Conservation (phyloP, 2,113 vertebrate species). For the Seriola quinqueradiata region DNA sequence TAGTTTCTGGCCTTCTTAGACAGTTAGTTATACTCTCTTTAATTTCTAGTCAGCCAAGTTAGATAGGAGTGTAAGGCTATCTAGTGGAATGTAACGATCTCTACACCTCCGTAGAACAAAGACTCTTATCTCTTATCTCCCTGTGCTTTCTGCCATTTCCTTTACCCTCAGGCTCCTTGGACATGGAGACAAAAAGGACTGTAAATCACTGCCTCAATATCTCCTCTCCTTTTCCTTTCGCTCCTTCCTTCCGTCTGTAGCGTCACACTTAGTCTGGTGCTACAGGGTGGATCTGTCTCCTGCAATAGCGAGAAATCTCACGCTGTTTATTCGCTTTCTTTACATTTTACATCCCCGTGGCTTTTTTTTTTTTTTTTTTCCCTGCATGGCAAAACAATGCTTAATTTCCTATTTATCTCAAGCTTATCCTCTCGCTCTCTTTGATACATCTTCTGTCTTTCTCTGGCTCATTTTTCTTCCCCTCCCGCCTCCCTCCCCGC, state of each 20-base stretch:
- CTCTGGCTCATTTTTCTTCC: constrained; percentile 45
- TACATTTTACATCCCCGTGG: constrained; percentile 46
- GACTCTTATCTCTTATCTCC: constrained; percentile 81
- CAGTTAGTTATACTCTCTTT: constrained; percentile 43
- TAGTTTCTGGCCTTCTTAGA: constrained; percentile 47
- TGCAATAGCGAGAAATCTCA: constrained; percentile 75
- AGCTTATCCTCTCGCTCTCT: constrained; percentile 48
- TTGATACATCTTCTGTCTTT: constrained; percentile 54
- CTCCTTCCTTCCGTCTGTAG: constrained; percentile 64
- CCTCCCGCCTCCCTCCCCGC: background rate
- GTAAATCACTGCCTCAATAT: constrained; percentile 76
- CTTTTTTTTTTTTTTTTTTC: constrained; percentile 30
- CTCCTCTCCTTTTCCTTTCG: constrained; percentile 48
- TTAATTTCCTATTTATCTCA: constrained; percentile 70
- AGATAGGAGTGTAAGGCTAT: constrained; percentile 72
- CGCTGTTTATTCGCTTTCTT: constrained; percentile 55
- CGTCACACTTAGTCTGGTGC: constrained; percentile 53
- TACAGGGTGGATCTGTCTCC: constrained; percentile 64
- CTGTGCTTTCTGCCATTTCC: constrained; percentile 78
- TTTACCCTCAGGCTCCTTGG: constrained; percentile 69
- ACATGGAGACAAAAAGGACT: constrained; percentile 68
- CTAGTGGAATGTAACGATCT: constrained; percentile 80
- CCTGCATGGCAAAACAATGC: constrained; percentile 64
- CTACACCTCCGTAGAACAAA: constrained; percentile 78
- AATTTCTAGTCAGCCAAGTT: constrained; percentile 54